Conservation (phyloP, 2,797 vertebrate genomes). For the Pteronotus mesoamericanus region DNA sequence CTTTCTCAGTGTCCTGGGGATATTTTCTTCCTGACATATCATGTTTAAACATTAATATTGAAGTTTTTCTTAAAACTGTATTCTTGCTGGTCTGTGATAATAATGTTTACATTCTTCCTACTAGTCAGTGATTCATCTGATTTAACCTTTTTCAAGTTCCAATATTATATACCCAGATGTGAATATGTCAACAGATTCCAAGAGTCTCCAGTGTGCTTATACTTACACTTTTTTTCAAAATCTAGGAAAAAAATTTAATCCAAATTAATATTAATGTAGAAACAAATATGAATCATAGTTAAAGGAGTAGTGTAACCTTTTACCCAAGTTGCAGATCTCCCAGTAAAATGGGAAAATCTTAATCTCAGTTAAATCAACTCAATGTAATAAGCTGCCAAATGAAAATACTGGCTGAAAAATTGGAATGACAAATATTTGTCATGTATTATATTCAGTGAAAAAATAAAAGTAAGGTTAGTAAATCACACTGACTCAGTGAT, state of each 20-base stretch:
- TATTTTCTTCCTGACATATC: not conserved
- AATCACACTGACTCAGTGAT: not conserved
- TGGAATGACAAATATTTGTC: not conserved
- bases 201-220: not conserved
- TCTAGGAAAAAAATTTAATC: not conserved
- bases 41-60: not conserved
- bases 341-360: not conserved
- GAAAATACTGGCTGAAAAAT: not conserved
- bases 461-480: constrained; percentile 21
- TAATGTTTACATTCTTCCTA: not conserved
- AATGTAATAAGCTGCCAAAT: not conserved
- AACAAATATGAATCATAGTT: not conserved
- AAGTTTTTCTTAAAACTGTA: not conserved
- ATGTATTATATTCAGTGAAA: not conserved
- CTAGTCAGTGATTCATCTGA: not conserved
- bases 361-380: not conserved
- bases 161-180: not conserved
- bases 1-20: not conserved
- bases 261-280: not conserved
- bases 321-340: not conserved
- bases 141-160: not conserved
- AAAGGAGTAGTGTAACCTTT: not conserved
- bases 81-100: not conserved
- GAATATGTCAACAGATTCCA: not conserved
- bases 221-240: not conserved